Evolutionary conservation across 2,113 vertebrate genomes (phyloP).

Genomic region (Micronycteris hirsuta): DNA sequence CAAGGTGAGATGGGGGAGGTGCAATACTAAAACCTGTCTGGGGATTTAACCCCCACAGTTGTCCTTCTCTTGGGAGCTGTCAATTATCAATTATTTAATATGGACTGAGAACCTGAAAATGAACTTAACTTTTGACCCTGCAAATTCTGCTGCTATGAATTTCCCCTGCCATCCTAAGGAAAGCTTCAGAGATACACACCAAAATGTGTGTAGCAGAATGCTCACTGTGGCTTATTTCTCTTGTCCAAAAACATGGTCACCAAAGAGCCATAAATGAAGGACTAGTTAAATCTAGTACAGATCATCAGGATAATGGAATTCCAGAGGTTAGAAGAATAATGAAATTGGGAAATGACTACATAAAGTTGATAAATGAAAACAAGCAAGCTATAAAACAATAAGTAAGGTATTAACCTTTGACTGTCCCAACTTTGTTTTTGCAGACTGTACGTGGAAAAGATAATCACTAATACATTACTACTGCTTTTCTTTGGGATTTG

Average conservation of each 20-base stretch:
- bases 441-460: neutral
- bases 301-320: neutral
- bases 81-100: neutral
- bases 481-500: neutral
- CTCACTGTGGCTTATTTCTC: neutral
- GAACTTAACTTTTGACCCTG: neutral
- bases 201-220: neutral
- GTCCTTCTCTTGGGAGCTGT: neutral
- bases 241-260: neutral
- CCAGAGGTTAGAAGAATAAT: neutral
- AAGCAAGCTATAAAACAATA: neutral
- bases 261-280: neutral
- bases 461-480: neutral
- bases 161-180: neutral
- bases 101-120: neutral
- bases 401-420: neutral
- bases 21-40: neutral
- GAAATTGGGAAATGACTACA: neutral
- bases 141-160: conserved; percentile 12
- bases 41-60: neutral
- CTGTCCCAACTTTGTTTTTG: neutral
- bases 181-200: neutral
- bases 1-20: neutral
- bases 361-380: neutral
- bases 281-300: neutral